Evolutionary conservation across 2,113 vertebrate genomes (phyloP).

Genomic region (Pelusios castaneus): DNA sequence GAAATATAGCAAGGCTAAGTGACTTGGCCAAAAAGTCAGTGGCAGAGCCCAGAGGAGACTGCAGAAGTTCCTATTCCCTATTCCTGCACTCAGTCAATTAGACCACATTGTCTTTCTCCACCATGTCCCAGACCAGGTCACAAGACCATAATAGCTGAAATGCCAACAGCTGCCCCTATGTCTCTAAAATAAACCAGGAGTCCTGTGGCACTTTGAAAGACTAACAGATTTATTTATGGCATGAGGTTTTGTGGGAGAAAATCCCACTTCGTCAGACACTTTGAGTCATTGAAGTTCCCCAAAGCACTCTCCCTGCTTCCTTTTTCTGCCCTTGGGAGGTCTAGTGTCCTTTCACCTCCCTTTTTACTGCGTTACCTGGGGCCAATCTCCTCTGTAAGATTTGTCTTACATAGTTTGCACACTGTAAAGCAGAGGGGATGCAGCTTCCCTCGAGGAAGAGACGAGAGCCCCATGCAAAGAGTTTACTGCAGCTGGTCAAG

Average conservation of each 20-base stretch:
- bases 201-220: no score
- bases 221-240: no score
- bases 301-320: background rate
- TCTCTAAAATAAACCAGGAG: background rate
- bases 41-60: background rate
- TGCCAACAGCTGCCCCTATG: background rate
- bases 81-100: background rate
- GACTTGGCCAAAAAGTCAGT: background rate
- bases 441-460: background rate
- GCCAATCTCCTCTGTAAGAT: background rate
- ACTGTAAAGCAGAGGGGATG: background rate
- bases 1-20: background rate
- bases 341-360: background rate
- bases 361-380: background rate
- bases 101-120: background rate
- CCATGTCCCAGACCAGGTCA: background rate
- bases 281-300: background rate
- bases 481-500: background rate
- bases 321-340: background rate
- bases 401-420: background rate
- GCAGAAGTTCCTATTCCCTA: background rate
- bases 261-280: no score
- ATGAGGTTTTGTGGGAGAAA: no score
- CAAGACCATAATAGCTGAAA: no score
- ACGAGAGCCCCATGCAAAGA: background rate